Conservation (phyloP, 2,888 invertebrate species). For the Subacronicta megacephala region DNA sequence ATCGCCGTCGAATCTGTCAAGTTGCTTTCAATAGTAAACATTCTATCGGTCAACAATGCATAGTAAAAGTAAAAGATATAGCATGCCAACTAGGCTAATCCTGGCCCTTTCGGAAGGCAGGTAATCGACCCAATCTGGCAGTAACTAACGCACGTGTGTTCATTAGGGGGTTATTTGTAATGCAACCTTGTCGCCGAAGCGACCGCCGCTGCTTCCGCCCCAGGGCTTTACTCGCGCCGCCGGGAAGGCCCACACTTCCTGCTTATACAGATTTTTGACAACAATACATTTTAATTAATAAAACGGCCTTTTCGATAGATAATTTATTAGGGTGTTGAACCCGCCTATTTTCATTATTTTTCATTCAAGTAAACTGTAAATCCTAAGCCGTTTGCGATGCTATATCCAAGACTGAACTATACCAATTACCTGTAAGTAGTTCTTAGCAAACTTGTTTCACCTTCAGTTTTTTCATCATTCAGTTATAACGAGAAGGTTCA, state of each 20-base stretch:
- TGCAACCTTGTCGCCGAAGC: conserved; percentile 77
- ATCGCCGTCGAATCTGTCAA: no score
- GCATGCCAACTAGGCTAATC: conserved; percentile 38
- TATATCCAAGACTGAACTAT: conserved; percentile 6
- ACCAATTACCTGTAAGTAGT: conserved; percentile 1
- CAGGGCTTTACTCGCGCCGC: conserved; percentile 80
- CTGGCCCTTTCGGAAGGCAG: conserved; percentile 52
- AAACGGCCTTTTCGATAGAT: conserved; percentile 61
- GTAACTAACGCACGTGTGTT: conserved; percentile 77
- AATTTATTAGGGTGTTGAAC: conserved; percentile 68
- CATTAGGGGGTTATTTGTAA: conserved; percentile 86
- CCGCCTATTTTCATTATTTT: conserved; percentile 12
- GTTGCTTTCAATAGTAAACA: neutral
- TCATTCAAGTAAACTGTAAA: neutral
- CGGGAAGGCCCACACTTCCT: conserved; percentile 85
- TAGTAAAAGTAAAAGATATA: conserved; percentile 8
- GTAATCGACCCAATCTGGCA: conserved; percentile 70
- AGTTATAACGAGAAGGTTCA: no score
- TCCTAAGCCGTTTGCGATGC: neutral
- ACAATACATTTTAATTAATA: conserved; percentile 74
- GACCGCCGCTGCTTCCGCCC: conserved; percentile 79
- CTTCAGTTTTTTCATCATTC: conserved; percentile 23
- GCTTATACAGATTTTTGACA: conserved; percentile 83
- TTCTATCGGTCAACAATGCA: neutral
- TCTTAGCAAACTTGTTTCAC: conserved; percentile 16